phyloP scores from a whole-genome alignment of 1,140 invertebrate species.

The Physella acuta region DNA sequence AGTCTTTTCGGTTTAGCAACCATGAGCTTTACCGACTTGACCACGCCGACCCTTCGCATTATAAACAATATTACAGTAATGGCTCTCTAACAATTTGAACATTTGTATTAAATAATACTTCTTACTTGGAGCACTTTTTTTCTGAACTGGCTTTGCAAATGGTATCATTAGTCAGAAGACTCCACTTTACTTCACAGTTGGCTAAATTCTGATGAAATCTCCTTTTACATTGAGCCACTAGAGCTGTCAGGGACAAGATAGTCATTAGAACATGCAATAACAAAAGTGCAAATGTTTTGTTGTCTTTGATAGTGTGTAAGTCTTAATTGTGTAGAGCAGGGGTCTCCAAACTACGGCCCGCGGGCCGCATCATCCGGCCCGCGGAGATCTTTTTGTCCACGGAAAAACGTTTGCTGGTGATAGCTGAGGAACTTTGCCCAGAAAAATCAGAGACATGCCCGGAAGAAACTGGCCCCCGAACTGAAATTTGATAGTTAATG shows the following conservation, averaged over 20 bases:
- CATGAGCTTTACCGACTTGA: no score
- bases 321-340: background rate
- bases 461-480: no score
- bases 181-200: conserved; percentile 40
- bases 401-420: no score
- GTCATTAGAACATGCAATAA: background rate
- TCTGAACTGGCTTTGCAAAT: conserved; percentile 18
- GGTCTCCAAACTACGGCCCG: background rate
- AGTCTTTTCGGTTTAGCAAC: no score
- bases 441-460: no score
- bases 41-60: no score
- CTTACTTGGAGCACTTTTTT: conserved; percentile 21
- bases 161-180: conserved; percentile 32
- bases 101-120: background rate
- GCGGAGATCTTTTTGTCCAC: no score
- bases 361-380: background rate
- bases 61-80: background rate
- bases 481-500: no score
- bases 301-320: background rate
- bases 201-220: conserved; percentile 62
- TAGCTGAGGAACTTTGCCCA: no score
- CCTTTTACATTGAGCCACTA: conserved; percentile 69
- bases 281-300: background rate
- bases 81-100: background rate
- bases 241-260: conserved; percentile 66